These are phyloP conservation scores for Lepisosteus oculatus DNA, from an alignment of 2,113 vertebrate species.

Conservation along the genomic window DNA sequence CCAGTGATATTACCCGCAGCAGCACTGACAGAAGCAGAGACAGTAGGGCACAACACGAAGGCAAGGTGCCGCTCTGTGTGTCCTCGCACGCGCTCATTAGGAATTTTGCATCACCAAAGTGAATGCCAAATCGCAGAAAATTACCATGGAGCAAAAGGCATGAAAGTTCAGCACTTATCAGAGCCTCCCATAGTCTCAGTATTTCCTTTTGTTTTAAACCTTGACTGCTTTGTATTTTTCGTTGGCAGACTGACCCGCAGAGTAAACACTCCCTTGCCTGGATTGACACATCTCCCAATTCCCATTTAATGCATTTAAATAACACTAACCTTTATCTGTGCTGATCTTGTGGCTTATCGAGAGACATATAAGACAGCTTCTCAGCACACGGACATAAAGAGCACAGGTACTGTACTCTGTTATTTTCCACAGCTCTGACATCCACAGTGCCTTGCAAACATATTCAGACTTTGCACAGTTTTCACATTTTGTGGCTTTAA, in stretches of 20 bases:
- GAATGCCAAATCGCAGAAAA: not conserved
- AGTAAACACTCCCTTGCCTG: constrained; percentile 8
- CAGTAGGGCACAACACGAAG: not conserved
- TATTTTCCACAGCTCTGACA: too few species aligned
- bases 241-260: not conserved
- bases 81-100: not conserved
- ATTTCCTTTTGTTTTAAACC: not conserved
- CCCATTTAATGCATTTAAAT: constrained; percentile 23
- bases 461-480: too few species aligned
- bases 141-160: not conserved
- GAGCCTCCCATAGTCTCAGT: not conserved
- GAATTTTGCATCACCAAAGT: too few species aligned
- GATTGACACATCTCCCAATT: not conserved
- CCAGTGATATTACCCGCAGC: not conserved
- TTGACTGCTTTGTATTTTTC: not conserved
- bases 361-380: not conserved
- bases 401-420: too few species aligned
- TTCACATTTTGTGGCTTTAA: too few species aligned
- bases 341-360: not conserved
- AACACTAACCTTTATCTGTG: constrained; percentile 23
- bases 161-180: not conserved
- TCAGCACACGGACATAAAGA: too few species aligned
- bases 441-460: too few species aligned
- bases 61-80: not conserved
- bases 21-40: not conserved